Conservation (phyloP, 1,140 invertebrate species). For the Bicyclus anynana region DNA sequence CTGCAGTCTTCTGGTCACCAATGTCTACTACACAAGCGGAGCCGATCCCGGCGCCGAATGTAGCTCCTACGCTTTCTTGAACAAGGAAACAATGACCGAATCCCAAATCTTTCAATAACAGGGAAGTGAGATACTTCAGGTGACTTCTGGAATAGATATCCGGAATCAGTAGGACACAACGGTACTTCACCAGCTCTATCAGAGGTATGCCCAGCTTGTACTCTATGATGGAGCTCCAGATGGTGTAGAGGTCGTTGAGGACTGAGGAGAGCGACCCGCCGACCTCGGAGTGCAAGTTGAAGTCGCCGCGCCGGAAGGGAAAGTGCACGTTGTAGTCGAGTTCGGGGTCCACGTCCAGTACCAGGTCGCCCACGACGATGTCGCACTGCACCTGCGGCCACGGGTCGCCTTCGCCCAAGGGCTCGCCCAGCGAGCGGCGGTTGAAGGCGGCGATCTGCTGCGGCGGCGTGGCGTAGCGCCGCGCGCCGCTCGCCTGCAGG, state of each 20-base stretch:
- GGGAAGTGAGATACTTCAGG: constrained; percentile 89
- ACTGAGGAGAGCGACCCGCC: constrained; percentile 91
- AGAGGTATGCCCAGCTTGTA: constrained; percentile 86
- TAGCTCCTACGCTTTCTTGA: constrained; percentile 92
- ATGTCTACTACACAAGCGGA: constrained; percentile 97
- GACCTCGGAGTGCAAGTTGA: constrained; percentile 89
- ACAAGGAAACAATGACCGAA: constrained; percentile 94
- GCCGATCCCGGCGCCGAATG: constrained; percentile 94
- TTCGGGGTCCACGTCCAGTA: constrained; percentile 85
- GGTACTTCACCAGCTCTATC: constrained; percentile 88
- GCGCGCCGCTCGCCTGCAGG: constrained; percentile 87
- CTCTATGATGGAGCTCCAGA: constrained; percentile 90
- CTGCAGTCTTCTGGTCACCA: constrained; percentile 96
- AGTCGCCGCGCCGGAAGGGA: constrained; percentile 90
- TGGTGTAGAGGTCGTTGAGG: constrained; percentile 89
- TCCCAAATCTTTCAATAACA: constrained; percentile 89
- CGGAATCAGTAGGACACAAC: constrained; percentile 92
- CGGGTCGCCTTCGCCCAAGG: constrained; percentile 72
- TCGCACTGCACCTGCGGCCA: constrained; percentile 82
- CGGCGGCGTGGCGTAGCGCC: constrained; percentile 89
- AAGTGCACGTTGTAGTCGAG: constrained; percentile 92
- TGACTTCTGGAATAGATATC: constrained; percentile 94
- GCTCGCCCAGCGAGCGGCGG: constrained; percentile 84
- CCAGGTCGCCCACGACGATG: constrained; percentile 82
- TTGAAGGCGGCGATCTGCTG: constrained; percentile 93